Conservation (phyloP, 2,113 vertebrate genomes). For the Erpornis zantholeuca region DNA sequence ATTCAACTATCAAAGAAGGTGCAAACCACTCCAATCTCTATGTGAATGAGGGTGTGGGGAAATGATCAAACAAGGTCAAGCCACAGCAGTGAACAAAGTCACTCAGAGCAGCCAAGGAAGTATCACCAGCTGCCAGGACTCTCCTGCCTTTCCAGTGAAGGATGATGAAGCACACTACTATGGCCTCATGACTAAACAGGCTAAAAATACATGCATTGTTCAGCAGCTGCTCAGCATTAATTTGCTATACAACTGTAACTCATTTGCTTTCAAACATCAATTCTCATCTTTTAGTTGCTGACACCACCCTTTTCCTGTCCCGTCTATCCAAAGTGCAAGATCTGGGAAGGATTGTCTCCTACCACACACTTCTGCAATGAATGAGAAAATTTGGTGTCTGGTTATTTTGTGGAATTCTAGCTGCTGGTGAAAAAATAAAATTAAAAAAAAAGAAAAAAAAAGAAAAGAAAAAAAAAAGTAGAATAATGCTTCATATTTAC, state of each 20-base stretch:
- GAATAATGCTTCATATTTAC: neutral
- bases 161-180: neutral
- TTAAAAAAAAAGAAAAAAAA: no score
- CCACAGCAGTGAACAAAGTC: neutral
- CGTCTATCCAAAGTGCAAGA: neutral
- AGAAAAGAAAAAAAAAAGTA: neutral
- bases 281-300: neutral
- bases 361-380: neutral
- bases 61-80: neutral
- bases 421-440: neutral
- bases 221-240: neutral
- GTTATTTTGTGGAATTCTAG: neutral
- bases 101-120: neutral
- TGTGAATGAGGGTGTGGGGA: rapidly evolving
- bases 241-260: neutral
- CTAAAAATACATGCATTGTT: neutral
- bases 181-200: neutral
- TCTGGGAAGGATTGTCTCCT: neutral
- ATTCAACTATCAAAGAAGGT: neutral
- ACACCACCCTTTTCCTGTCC: neutral
- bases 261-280: neutral
- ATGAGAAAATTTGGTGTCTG: neutral
- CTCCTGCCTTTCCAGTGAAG: neutral
- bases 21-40: neutral
- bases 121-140: neutral